A percentile compares a stretch with the other conserved stretches of the same genome.
Conservation (phyloP, 2,113 vertebrate genomes). For the Pachyramphus minor region DNA sequence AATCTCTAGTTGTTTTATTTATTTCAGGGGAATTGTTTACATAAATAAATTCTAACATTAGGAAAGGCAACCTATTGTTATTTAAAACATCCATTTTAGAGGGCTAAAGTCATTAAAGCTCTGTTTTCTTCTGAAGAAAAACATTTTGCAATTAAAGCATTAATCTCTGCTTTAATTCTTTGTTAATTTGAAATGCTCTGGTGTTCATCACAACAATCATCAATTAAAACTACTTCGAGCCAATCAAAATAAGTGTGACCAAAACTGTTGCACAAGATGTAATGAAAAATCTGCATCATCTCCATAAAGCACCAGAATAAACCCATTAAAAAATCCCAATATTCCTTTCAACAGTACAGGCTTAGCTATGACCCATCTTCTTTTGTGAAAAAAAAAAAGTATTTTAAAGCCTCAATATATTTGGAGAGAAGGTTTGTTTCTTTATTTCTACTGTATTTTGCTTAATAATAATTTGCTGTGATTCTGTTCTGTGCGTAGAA, state of each 20-base stretch:
- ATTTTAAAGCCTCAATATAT: neutral
- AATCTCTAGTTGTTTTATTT: neutral
- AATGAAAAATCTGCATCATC: neutral
- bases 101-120: neutral
- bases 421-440: neutral
- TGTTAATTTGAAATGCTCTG: neutral
- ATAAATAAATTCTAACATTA: neutral
- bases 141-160: neutral
- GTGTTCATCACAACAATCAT: neutral
- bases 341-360: neutral
- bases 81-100: neutral
- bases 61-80: neutral
- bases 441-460: neutral
- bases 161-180: neutral
- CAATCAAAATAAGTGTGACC: neutral
- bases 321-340: neutral
- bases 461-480: neutral
- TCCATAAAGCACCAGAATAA: neutral
- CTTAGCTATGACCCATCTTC: neutral
- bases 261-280: neutral
- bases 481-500: neutral
- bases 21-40: neutral
- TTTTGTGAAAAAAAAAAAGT: neutral
- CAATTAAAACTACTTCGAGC: neutral
- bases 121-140: neutral